Evolutionary conservation across 2,113 vertebrate species (phyloP), one percentile per base, ranked within the genome.

Genomic region (Monopterus albus): DNA sequence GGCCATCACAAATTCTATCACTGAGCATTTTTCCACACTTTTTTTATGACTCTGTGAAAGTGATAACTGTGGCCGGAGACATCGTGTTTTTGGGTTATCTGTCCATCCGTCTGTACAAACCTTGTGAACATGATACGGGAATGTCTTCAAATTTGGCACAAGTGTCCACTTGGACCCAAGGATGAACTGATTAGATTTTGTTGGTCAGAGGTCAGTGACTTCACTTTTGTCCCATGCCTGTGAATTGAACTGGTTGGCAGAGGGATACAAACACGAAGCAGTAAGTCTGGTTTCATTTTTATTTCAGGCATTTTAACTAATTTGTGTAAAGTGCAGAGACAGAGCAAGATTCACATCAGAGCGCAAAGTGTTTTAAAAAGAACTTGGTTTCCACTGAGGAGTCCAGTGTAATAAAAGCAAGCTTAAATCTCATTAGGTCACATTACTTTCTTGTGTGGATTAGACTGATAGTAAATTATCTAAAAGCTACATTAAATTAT

Each of bases 281-380:
- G n/a, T n/a, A n/a, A n/a, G n/a, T n/a, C n/a, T n/a, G n/a, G n/a
- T 43, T 21, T 33, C 1, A 35, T 39, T 49, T 73, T 66, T 15
- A n/a, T 42, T 59, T 39, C 18, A 53, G 12, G 20, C 15, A n/a
- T 29, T 53, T 72, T 47, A 23, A 8, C n/a, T 68, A 31, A 61
- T 79, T 42, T 23, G 66, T 53, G 47, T 46, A 3, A 53, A 39
- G 31, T 52, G 38, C 39, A n/a, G 4, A 23, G 28, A 29, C 12
- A 12, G 21, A 67, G 15, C 43, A 42, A 64, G 35, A 45, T 64
- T 39, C 7, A 56, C 1, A 36, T 21, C 28, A 1, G 11, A 18
- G 29, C 23, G 12, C 9, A 42, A 8, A 65, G 3, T 12, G 36
- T 58, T 39, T 39, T 55, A 2, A 35, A 66, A 47, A n/a, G 26